Percentiles rank a stretch among this genome's conserved stretches.
phyloP scores from a whole-genome alignment of 2,113 vertebrate genomes.

The Cololabis saira region DNA sequence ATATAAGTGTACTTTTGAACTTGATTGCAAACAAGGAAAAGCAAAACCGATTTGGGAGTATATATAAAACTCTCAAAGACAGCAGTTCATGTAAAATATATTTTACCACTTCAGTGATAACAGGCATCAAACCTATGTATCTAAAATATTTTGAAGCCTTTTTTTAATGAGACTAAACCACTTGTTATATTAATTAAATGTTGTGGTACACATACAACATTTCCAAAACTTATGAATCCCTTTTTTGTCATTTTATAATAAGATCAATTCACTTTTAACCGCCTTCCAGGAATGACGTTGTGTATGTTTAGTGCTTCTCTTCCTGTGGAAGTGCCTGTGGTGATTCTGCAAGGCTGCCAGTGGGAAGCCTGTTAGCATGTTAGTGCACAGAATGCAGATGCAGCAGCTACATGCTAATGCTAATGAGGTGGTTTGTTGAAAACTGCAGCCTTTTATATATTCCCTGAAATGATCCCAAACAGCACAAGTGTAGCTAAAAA shows the following conservation, averaged over 20 bases:
- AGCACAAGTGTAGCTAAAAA: background rate
- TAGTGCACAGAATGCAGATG: slow-evolving; percentile 77
- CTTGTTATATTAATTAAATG: slow-evolving; percentile 8
- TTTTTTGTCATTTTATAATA: slow-evolving; percentile 19
- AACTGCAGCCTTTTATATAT: slow-evolving; percentile 13
- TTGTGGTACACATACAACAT: slow-evolving; percentile 37
- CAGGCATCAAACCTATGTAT: background rate
- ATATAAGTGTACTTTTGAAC: slow-evolving; percentile 11
- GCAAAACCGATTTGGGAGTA: background rate
- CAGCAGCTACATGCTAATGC: slow-evolving; percentile 72
- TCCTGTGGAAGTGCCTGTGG: slow-evolving; percentile 79
- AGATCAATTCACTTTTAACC: slow-evolving; percentile 27
- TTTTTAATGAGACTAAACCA: slow-evolving; percentile 28
- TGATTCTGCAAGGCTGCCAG: slow-evolving; percentile 67
- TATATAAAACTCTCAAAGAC: background rate
- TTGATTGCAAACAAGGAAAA: slow-evolving; percentile 11
- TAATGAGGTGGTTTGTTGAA: slow-evolving; percentile 48
- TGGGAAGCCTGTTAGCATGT: slow-evolving; percentile 79
- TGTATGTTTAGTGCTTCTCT: slow-evolving; percentile 40
- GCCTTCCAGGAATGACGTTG: slow-evolving; percentile 11
- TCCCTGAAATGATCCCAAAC: slow-evolving; percentile 6
- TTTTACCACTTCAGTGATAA: too few relatives aligned
- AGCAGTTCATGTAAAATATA: background rate
- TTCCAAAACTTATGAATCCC: slow-evolving; percentile 24
- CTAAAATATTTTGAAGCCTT: background rate